Evolutionary conservation across 2,797 vertebrate species (phyloP), one percentile per base, ranked within the genome.

Genomic region (Gymnothorax javanicus): DNA sequence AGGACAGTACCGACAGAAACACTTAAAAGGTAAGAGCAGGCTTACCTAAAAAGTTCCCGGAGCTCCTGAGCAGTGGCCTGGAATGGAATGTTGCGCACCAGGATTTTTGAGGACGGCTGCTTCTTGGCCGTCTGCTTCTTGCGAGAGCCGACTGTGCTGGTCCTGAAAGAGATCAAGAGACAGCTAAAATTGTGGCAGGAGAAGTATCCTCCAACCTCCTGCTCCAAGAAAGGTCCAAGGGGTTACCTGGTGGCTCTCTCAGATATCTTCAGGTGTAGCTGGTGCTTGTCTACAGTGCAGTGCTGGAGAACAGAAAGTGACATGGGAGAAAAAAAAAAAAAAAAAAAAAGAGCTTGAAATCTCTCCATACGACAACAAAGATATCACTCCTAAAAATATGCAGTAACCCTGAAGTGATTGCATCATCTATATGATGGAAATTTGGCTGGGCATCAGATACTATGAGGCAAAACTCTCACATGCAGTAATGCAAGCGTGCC

Each of bases 71-170:
- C 94, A 0, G 95, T 94, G 33, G 98, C 97, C 91, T 99, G 98
- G 96, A 99, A 99, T 0, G 99, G 98, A 87, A 99, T 95, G 88
- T 99, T 99, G 67, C 98, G 95, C 67, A 99, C 98, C 71, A 99
- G 95, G 93, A 99, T 99, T 94, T 99, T 99, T 15, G 98, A 97
- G 2, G 95, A 97, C 0, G 89, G 97, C 93, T 99, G 98, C 90
- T 98, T 99, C 92, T 95, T 97, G 85, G 93, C 57, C 0, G 12
- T 90, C 89, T 99, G 98, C 71, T 97, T 98, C 91, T 96, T 98
- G 23, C 96, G 95, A 17, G 91, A 83, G 0, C 95, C 87, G 11
- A 92, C 91, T 84, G 92, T 90, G 7, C 92, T 43, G 0, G 95
- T 94, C 87, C 99, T 99, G 79, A 23, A 87, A 20, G 88, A 0